Conservation (phyloP, 2,888 invertebrate species). For the Eupithecia inturbata region DNA sequence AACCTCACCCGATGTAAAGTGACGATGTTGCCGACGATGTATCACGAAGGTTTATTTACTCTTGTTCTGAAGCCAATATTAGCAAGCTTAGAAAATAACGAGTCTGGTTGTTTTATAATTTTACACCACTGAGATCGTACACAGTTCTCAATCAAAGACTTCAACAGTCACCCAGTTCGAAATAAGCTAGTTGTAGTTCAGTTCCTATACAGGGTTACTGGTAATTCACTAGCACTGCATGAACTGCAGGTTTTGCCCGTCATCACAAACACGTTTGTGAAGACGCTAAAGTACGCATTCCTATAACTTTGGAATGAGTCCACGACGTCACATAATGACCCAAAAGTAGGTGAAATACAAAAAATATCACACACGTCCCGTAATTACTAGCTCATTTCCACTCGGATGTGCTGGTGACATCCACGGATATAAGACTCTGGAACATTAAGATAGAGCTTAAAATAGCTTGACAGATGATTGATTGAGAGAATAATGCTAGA, state of each 20-base stretch:
- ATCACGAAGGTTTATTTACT: no score
- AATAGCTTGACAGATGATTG: slow-evolving; percentile 1
- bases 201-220: no score
- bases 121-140: background rate
- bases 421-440: background rate
- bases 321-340: background rate
- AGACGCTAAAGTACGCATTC: no score
- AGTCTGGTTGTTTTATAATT: background rate
- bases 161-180: background rate
- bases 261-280: no score
- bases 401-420: slow-evolving; percentile 27
- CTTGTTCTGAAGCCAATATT: no score
- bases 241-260: no score
- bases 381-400: slow-evolving; percentile 40
- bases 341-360: slow-evolving; percentile 12
- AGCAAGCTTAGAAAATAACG: no score
- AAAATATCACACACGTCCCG: slow-evolving; percentile 28
- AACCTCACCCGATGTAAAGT: no score
- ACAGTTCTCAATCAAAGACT: background rate
- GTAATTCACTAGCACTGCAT: no score
- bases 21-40: no score
- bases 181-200: no score
- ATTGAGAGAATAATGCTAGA: slow-evolving; percentile 25
- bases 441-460: background rate
- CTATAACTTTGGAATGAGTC: background rate